Percentiles rank a stretch among this genome's conserved stretches.
Conservation (phyloP, 2,888 invertebrate species). For the Arge pagana region DNA sequence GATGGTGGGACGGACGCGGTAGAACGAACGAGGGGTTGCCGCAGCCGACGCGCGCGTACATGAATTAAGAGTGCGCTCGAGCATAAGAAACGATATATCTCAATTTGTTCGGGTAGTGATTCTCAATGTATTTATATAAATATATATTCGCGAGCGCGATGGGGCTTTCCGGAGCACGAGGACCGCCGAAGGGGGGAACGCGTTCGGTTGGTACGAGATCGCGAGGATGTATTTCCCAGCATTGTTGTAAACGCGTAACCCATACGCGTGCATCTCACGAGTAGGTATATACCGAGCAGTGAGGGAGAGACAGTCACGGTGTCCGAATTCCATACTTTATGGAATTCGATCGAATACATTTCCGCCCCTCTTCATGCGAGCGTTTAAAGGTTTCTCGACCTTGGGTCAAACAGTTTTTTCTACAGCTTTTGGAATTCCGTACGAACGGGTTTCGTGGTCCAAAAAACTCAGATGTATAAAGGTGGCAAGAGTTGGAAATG, state of each 20-base stretch:
- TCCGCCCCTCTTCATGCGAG: neutral
- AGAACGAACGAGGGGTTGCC: neutral
- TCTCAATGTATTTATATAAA: conserved; percentile 22
- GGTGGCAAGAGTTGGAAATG: too few relatives aligned
- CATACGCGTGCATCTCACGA: too few relatives aligned
- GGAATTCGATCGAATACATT: neutral
- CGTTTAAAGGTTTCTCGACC: neutral
- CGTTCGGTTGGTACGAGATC: neutral
- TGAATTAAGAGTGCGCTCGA: conserved; percentile 17
- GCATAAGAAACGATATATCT: conserved; percentile 25
- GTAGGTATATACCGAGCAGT: too few relatives aligned
- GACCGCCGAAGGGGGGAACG: neutral
- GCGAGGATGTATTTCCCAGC: too few relatives aligned
- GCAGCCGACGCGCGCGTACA: neutral
- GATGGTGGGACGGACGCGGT: neutral
- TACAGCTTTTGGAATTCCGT: too few relatives aligned
- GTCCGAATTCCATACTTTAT: conserved; percentile 31
- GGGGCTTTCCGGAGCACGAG: conserved; percentile 7
- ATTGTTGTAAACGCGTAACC: too few relatives aligned
- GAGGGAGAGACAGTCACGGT: conserved; percentile 31
- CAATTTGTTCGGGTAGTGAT: conserved; percentile 31
- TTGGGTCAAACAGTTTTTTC: too few relatives aligned
- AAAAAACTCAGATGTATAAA: too few relatives aligned
- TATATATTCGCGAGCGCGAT: conserved; percentile 10
- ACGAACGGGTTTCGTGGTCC: too few relatives aligned